Evolutionary conservation across 2,797 vertebrate species (phyloP).

Genomic region (Iguana delicatissima): DNA sequence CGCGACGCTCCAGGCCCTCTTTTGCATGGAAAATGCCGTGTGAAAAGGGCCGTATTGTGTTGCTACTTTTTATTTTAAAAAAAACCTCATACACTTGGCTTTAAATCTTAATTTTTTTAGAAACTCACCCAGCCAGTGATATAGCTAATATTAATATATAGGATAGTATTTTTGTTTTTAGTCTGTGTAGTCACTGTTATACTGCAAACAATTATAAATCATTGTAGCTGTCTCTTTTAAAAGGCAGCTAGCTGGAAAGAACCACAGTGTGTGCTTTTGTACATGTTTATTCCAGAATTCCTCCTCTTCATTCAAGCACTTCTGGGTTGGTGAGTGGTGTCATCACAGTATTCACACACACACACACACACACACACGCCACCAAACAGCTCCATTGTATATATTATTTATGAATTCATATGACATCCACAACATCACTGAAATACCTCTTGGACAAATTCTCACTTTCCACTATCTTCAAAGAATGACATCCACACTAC

Average conservation of each 20-base stretch:
- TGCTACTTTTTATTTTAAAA: background rate
- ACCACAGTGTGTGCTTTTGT: slow-evolving; percentile 48
- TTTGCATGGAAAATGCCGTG: no score
- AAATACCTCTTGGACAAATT: slow-evolving; percentile 66
- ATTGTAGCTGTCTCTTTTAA: slow-evolving; percentile 25
- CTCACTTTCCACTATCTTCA: slow-evolving; percentile 36
- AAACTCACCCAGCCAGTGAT: background rate
- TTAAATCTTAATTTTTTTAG: slow-evolving; percentile 31
- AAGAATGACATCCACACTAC: slow-evolving; percentile 40
- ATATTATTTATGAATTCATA: slow-evolving; percentile 77
- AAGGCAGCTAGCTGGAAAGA: slow-evolving; percentile 43
- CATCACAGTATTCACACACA: slow-evolving; percentile 73
- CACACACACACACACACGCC: no score
- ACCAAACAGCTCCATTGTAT: slow-evolving; percentile 73
- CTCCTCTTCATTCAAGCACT: slow-evolving; percentile 68
- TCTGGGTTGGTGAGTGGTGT: slow-evolving; percentile 74
- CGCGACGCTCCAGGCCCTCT: no score
- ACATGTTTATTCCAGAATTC: slow-evolving; percentile 62
- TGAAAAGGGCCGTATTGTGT: no score
- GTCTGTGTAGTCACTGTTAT: slow-evolving; percentile 6
- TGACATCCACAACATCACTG: slow-evolving; percentile 69
- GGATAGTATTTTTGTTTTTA: background rate
- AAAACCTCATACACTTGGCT: background rate
- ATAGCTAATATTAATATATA: slow-evolving; percentile 15
- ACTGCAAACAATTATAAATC: slow-evolving; percentile 20